Evolutionary conservation across 2,113 vertebrate species (phyloP).

Genomic region (Vimba vimba): DNA sequence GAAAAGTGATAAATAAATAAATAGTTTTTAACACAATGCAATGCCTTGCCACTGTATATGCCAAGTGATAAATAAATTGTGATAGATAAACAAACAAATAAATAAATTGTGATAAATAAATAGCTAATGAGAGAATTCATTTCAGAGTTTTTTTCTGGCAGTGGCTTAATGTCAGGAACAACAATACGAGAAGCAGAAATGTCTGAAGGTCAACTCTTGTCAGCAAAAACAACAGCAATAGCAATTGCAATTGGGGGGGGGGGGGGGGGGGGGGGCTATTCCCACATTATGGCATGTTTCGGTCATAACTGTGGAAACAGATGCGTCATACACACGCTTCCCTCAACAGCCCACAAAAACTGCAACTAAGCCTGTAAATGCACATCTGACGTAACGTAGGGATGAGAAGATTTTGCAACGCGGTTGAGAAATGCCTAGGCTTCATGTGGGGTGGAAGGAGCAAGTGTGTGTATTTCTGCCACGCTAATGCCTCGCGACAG

Average conservation of each 20-base stretch:
- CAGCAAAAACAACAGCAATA: background rate
- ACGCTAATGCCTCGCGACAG: slow-evolving; percentile 53
- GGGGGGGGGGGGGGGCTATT: too few species aligned
- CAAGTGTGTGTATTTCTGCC: slow-evolving; percentile 32
- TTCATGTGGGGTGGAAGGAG: slow-evolving; percentile 15
- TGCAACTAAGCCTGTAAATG: slow-evolving; percentile 17
- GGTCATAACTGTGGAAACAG: background rate
- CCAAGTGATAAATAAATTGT: background rate
- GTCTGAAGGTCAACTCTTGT: background rate
- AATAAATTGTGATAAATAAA: background rate
- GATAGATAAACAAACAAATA: background rate
- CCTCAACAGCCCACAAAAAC: slow-evolving; percentile 1
- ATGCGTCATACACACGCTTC: background rate
- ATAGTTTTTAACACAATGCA: too few species aligned
- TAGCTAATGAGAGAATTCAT: background rate
- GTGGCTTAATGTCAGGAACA: slow-evolving; percentile 43
- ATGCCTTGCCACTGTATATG: too few species aligned
- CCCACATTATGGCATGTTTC: background rate
- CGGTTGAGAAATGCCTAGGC: slow-evolving; percentile 39
- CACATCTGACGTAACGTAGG: slow-evolving; percentile 13
- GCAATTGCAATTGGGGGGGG: too few species aligned
- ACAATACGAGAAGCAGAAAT: background rate
- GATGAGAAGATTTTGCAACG: slow-evolving; percentile 1
- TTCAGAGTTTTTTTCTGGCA: slow-evolving; percentile 41
- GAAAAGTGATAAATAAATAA: too few species aligned